Evolutionary conservation across 2,797 vertebrate species (phyloP).

Genomic region (Coracias cyanogaster): DNA sequence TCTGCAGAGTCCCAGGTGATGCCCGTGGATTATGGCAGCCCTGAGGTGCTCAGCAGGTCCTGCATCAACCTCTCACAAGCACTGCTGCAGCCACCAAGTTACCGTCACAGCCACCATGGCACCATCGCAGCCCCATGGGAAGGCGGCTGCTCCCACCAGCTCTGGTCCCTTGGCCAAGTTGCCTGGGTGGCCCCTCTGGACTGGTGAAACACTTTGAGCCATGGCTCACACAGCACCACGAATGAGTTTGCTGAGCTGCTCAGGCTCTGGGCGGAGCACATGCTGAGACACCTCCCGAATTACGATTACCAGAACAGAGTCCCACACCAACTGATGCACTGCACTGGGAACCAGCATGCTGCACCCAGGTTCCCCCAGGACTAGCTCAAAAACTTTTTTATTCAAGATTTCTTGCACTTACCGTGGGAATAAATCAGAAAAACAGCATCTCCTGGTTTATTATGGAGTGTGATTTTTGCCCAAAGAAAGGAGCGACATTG

Average conservation of each 20-base stretch:
- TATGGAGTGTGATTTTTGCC: not conserved
- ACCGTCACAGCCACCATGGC: rapidly evolving
- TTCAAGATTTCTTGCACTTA: not conserved
- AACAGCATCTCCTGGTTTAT: not conserved
- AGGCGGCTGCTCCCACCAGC: not conserved
- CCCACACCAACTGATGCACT: not conserved
- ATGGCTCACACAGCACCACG: not conserved
- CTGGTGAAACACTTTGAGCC: too few relatives aligned
- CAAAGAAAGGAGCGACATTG: not conserved
- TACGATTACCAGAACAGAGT: rapidly evolving
- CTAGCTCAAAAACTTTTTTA: not conserved
- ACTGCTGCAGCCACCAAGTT: rapidly evolving
- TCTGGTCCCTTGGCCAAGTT: not conserved
- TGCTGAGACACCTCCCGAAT: rapidly evolving
- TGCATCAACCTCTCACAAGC: not conserved
- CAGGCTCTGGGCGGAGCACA: not conserved
- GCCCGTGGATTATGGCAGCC: rapidly evolving
- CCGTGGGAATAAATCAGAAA: not conserved
- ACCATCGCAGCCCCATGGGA: rapidly evolving
- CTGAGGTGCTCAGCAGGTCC: rapidly evolving
- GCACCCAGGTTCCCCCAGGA: not conserved
- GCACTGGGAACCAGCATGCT: not conserved
- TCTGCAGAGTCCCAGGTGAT: rapidly evolving
- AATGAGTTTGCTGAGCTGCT: not conserved
- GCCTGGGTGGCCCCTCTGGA: too few relatives aligned